Evolutionary conservation across 2,113 vertebrate species (phyloP).

Genomic region (Phocoena sinus): DNA sequence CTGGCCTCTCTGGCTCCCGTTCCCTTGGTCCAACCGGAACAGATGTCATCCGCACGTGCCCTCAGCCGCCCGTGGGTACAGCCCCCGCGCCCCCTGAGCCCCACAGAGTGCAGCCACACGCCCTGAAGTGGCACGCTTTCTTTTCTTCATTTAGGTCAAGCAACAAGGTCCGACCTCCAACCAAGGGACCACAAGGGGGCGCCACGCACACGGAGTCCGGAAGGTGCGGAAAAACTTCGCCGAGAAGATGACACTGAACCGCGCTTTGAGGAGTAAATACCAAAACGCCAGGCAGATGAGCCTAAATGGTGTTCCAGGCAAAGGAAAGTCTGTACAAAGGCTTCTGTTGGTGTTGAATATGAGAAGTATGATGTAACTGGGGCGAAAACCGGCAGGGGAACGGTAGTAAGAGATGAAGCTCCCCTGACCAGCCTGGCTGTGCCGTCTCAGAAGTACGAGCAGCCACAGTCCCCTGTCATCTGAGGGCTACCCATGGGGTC

Average conservation of each 20-base stretch:
- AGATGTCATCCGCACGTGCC: neutral
- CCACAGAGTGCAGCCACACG: neutral
- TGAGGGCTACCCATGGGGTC: neutral
- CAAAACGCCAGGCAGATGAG: neutral
- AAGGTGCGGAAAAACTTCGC: neutral
- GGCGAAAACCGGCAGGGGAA: neutral
- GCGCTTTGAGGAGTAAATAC: neutral
- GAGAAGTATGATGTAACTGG: neutral
- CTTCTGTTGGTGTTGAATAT: neutral
- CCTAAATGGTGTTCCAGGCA: neutral
- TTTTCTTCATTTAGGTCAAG: neutral
- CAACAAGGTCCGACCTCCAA: neutral
- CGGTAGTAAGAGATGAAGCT: neutral
- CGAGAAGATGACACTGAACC: rapidly evolving
- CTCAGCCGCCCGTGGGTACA: neutral
- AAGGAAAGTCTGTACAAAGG: neutral
- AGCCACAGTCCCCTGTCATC: no score
- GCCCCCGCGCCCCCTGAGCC: neutral
- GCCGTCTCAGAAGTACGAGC: neutral
- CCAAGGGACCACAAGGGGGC: neutral
- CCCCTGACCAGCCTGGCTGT: neutral
- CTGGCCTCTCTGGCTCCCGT: neutral
- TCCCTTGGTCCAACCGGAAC: neutral
- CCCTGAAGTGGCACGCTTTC: neutral
- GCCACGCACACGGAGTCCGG: neutral